Evolutionary conservation across 2,888 invertebrate species (phyloP), one percentile per base, ranked within the genome.

Genomic region (Auanema freiburgensis): DNA sequence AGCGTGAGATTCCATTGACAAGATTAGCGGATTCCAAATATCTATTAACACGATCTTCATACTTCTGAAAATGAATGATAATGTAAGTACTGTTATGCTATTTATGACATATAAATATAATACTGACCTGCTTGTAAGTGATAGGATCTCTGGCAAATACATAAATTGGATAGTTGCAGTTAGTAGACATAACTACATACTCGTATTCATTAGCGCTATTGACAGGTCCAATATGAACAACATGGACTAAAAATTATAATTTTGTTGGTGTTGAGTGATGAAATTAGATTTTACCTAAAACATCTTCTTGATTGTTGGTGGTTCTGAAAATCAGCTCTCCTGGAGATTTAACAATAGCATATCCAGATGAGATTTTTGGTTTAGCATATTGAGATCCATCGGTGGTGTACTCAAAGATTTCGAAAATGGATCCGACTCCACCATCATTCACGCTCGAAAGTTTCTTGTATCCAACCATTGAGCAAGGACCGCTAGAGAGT

Each of bases 361-460:
- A 83, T 43, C 83, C 83, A 25, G 79, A 80, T 14, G 79, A 79
- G 65, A 83, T 83, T 56, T 74, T 76, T 14, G 83, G 83, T 62
- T 80, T 79, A 66, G 78, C 80, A 64, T 78, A 83, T 25, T 83
- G 83, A 16, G 82, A 83, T 52, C 83, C 83, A 56, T 82, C 83
- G n/a, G 83, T 83, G 8, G 80, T 79, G 73, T 83, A 84, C 70
- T 83, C 83, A 65, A 84, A 84, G 46, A 80, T 77, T 55, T 84
- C 82, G 65, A 83, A 80, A 57, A 83, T 75, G 1, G 80, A 78
- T 43, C 79, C 79, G 25, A 69, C 65, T 40, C 60, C 82, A 24
- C 80, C 82, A 49, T 74, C 72, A 63, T 77, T 79, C 16, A 79
- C 76, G 61, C 81, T 80, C 23, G 72, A 71, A 58, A 83, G 63